phyloP scores from a whole-genome alignment of 2,888 invertebrate species.

The Panopea generosa region DNA sequence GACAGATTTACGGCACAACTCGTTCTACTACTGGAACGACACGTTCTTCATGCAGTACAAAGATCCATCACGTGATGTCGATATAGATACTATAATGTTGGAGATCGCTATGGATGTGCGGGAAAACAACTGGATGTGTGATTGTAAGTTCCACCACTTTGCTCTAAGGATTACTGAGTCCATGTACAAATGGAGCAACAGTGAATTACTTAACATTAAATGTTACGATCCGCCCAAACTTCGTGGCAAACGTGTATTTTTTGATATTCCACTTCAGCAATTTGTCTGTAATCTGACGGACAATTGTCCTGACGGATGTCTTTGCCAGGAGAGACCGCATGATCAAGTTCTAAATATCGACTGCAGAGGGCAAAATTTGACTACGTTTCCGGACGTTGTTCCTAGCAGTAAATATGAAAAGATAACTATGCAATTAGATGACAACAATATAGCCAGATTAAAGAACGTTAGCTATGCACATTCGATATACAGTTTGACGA shows the following conservation, averaged over 20 bases:
- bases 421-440: conserved; percentile 40
- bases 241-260: conserved; percentile 37
- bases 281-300: conserved; percentile 58
- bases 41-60: conserved; percentile 28
- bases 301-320: conserved; percentile 52
- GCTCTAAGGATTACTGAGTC: conserved; percentile 36
- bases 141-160: conserved; percentile 58
- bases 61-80: conserved; percentile 13
- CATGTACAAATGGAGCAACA: conserved; percentile 43
- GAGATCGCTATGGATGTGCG: conserved; percentile 50
- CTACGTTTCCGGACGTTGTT: conserved; percentile 32
- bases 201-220: conserved; percentile 30
- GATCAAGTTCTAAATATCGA: conserved; percentile 43
- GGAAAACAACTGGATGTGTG: conserved; percentile 58
- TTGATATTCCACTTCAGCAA: conserved; percentile 36
- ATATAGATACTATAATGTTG: conserved; percentile 31
- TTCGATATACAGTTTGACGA: conserved; percentile 22
- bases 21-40: conserved; percentile 25
- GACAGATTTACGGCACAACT: conserved; percentile 31
- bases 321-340: conserved; percentile 58
- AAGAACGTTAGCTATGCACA: conserved; percentile 35
- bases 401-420: conserved; percentile 32
- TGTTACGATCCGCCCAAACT: conserved; percentile 59
- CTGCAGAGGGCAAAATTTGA: conserved; percentile 40
- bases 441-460: conserved; percentile 47